phyloP scores from a whole-genome alignment of 1,140 invertebrate genomes.

The Scylla paramamosain region DNA sequence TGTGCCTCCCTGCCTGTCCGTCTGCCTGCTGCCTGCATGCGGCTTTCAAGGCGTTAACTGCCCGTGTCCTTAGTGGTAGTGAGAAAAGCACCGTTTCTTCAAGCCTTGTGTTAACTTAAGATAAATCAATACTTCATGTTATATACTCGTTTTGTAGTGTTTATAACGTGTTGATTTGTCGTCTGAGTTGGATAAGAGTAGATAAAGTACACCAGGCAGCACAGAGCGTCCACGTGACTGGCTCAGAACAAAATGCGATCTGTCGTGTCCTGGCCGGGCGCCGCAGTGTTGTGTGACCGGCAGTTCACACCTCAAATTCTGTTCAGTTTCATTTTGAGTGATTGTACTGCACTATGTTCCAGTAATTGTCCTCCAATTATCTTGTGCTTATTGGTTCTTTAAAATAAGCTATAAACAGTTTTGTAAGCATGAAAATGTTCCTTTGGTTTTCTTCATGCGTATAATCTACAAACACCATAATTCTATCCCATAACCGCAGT shows the following conservation, averaged over 20 bases:
- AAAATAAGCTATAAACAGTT: neutral
- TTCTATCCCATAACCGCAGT: neutral
- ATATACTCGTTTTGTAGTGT: neutral
- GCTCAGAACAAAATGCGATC: neutral
- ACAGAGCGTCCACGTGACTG: slow-evolving; percentile 7
- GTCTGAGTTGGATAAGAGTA: neutral
- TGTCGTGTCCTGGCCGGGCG: neutral
- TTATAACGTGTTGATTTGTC: neutral
- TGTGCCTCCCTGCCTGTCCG: neutral
- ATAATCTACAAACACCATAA: neutral
- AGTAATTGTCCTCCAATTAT: too few species aligned
- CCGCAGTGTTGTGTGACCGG: too few species aligned
- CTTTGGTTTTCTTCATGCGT: neutral
- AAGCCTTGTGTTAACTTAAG: neutral
- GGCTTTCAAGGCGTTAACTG: neutral
- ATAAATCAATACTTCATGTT: neutral
- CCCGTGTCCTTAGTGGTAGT: neutral
- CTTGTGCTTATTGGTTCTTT: too few species aligned
- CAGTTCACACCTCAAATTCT: too few species aligned
- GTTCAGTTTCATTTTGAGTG: too few species aligned
- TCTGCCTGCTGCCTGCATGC: neutral
- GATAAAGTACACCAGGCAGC: neutral
- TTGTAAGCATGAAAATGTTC: neutral
- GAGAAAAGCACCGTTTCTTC: neutral
- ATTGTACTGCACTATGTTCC: too few species aligned